These are phyloP conservation scores for Oreohelix idahoensis DNA, from an alignment of 1,140 invertebrate species.

Conservation along the genomic window DNA sequence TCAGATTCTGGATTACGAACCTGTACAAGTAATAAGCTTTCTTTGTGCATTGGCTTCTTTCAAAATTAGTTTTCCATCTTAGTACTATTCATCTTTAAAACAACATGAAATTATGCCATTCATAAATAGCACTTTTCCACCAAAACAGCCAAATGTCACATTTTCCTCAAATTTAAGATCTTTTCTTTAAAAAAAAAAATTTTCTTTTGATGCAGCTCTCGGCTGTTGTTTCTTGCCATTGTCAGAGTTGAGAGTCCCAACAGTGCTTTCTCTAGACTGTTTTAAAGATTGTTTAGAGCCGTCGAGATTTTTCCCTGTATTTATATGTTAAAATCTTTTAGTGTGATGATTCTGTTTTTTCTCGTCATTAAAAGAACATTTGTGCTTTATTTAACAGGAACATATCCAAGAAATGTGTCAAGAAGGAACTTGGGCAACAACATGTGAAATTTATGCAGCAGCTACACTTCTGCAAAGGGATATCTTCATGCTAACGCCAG, in stretches of 20 bases:
- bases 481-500: slow-evolving; percentile 64
- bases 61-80: no score
- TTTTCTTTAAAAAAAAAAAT: no score
- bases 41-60: no score
- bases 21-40: no score
- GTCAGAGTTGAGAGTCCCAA: not conserved
- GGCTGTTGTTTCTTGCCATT: not conserved
- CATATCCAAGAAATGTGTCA: slow-evolving; percentile 60
- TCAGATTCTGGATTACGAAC: no score
- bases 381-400: slow-evolving; percentile 12
- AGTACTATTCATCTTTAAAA: no score
- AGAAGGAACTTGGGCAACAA: slow-evolving; percentile 61
- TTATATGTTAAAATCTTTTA: not conserved
- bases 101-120: no score
- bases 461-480: slow-evolving; percentile 61
- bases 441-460: slow-evolving; percentile 66
- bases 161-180: no score
- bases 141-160: no score
- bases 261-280: not conserved
- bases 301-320: not conserved
- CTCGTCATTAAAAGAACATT: not conserved
- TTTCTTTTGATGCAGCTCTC: no score
- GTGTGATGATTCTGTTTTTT: not conserved
- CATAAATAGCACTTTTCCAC: no score
- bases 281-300: not conserved